phyloP scores from a whole-genome alignment of 2,888 invertebrate species.

The Lepidocyrtoides sp. region DNA sequence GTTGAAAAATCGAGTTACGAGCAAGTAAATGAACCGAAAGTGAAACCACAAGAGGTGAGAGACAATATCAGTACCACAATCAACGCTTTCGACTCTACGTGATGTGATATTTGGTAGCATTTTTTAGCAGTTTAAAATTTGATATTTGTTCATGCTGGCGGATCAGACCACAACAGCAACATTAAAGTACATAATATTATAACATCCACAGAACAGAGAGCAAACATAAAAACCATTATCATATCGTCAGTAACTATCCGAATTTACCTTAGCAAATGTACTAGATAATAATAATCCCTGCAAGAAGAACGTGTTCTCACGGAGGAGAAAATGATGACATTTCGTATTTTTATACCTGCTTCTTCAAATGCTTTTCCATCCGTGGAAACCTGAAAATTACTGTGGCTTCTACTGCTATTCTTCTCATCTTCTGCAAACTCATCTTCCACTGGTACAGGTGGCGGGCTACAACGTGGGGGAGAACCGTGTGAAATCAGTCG shows the following conservation, averaged over 20 bases:
- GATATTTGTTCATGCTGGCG: background rate
- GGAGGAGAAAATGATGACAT: slow-evolving; percentile 19
- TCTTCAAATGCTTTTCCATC: slow-evolving; percentile 48
- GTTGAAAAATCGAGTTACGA: too few relatives aligned
- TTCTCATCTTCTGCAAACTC: slow-evolving; percentile 30
- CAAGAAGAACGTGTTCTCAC: slow-evolving; percentile 35
- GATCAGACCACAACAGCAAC: too few relatives aligned
- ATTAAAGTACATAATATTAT: too few relatives aligned
- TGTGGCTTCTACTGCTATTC: background rate
- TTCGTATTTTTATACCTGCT: slow-evolving; percentile 48
- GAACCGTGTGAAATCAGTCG: slow-evolving; percentile 54
- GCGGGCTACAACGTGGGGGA: too few relatives aligned
- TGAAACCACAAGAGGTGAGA: slow-evolving; percentile 67
- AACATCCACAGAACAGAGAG: background rate
- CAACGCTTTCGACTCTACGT: background rate
- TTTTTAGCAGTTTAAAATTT: slow-evolving; percentile 45
- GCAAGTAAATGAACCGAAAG: too few relatives aligned
- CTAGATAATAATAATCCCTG: too few relatives aligned
- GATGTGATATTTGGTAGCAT: background rate
- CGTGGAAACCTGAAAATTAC: slow-evolving; percentile 56
- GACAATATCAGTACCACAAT: background rate
- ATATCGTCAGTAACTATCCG: background rate
- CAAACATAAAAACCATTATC: background rate
- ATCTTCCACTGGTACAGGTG: slow-evolving; percentile 62
- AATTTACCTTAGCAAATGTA: background rate